Conservation (phyloP, 2,797 vertebrate genomes). For the Adrianichthys oophorus region DNA sequence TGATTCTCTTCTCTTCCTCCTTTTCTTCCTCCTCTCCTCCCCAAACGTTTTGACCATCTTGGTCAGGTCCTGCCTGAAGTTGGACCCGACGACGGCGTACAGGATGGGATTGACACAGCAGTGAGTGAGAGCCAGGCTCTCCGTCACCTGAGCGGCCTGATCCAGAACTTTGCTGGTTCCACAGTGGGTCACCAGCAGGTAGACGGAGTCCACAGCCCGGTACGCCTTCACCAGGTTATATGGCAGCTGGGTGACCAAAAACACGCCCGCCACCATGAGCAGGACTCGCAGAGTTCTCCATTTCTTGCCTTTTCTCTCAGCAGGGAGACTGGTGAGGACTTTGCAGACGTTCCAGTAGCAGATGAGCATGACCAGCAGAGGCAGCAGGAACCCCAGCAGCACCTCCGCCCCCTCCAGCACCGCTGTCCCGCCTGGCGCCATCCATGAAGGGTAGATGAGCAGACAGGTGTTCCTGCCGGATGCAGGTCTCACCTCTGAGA, state of each 20-base stretch:
- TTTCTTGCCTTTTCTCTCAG: slow-evolving; percentile 72
- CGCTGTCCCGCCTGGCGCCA: slow-evolving; percentile 76
- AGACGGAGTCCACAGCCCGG: slow-evolving; percentile 82
- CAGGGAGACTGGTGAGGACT: slow-evolving; percentile 74
- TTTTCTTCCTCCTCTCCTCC: slow-evolving; percentile 42
- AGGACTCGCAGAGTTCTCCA: slow-evolving; percentile 82
- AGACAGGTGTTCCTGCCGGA: slow-evolving; percentile 75
- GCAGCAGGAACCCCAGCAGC: slow-evolving; percentile 84
- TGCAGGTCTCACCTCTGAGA: slow-evolving; percentile 76
- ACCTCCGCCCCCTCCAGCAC: slow-evolving; percentile 85
- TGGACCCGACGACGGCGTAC: slow-evolving; percentile 85
- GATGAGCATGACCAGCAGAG: slow-evolving; percentile 85
- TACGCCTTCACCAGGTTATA: slow-evolving; percentile 88
- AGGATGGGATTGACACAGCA: slow-evolving; percentile 92
- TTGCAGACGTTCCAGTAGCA: slow-evolving; percentile 82
- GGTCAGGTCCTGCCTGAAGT: slow-evolving; percentile 83
- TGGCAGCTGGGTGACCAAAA: slow-evolving; percentile 89
- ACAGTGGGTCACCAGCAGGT: slow-evolving; percentile 83
- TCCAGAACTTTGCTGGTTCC: slow-evolving; percentile 83
- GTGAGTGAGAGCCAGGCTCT: slow-evolving; percentile 87
- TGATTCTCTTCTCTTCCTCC: slow-evolving; percentile 18
- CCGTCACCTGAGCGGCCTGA: slow-evolving; percentile 81
- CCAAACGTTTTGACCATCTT: slow-evolving; percentile 81
- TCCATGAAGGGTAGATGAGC: slow-evolving; percentile 73
- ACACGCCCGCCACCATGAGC: slow-evolving; percentile 82